Evolutionary conservation across 2,888 invertebrate species (phyloP), one percentile per base, ranked within the genome.

Genomic region (Drosophila pseudotalamancana): DNA sequence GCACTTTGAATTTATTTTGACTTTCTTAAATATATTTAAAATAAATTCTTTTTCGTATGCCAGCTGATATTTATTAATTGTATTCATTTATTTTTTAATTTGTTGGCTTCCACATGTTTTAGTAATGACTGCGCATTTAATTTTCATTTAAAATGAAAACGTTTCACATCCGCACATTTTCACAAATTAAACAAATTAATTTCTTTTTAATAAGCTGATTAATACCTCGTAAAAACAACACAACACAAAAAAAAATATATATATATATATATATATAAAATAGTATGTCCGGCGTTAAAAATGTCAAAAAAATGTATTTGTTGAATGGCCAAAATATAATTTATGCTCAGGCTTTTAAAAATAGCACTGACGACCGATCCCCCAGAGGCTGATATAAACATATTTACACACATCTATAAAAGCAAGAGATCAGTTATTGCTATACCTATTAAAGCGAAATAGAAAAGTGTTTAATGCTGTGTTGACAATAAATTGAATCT

Each of bases 181-280:
- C 29, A 40, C 65, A 50, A 43, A 75, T 69, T 64, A 37, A 87
- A 59, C 60, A 56, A 31, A 70, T 85, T 75, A 39, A 65, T 82
- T 55, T 16, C 12, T 12, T 56, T 69, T 56, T 57, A 79, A 72
- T 64, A 48, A 63, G 63, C 46, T 57, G 65, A 65, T 84, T 81
- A 74, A 73, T 68, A 53, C 12, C 48, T 40, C 49, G 21, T 49
- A 45, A 68, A 59, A 19, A 42, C 14, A 40, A 50, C 68, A 69
- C 39, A 39, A 62, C 67, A 76, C 21, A 35, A 39, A 0, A 27
- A n/a, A n/a, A n/a, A n/a, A n/a, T n/a, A n/a, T n/a, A n/a, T n/a
- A n/a, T n/a, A n/a, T n/a, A n/a, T n/a, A n/a, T n/a, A n/a, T n/a
- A n/a, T n/a, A n/a, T n/a, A n/a, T n/a, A n/a, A n/a, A n/a, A n/a